Base-by-base conservation (phyloP, 2,797 vertebrate species). In the Nasua narica region DNA sequence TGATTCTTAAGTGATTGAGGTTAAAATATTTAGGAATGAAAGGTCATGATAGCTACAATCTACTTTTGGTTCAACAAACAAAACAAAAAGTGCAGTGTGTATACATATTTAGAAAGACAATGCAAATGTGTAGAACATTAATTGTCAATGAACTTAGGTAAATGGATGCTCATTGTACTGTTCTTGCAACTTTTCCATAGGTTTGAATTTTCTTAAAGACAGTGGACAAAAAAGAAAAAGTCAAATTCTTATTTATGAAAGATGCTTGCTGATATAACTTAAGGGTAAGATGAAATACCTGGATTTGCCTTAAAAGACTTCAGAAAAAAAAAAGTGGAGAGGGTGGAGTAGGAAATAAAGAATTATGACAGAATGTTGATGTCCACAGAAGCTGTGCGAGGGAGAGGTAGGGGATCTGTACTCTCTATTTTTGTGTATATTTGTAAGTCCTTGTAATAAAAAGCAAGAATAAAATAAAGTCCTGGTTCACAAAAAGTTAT, bases 211-310 rank as follows among this genome's bases (percentile, higher is more conserved):
- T 67, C 54, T 90, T 52, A 32, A 87, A 72, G 87, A 16, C 69
- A 40, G 35, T 89, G 21, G 86, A 83, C 32, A 37, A 76, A 85
- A 92, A 93, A 76, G 15, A 81, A 94, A 92, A 92, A 58, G 14
- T 82, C 50, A 62, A 78, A 35, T 83, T 86, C 76, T 77, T 90
- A 84, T 67, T 92, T 94, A 94, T 84, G 29, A 87, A 72, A 94
- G 77, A 88, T 35, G 27, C 43, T 77, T 92, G 94, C 50, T 81
- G 70, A 79, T 37, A 77, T 52, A 78, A 86, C 16, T 43, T 94
- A 88, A 54, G 18, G 7, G n/a, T 52, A 25, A 95, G 77, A 90
- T 25, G 10, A 87, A 87, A 93, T 29, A 89, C 9, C 10, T 88
- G 7, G 23, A 87, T 82, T 54, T 93, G 48, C 8, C 46, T 93